Conservation (phyloP, 1,140 invertebrate species). For the Drosophila santomea region DNA sequence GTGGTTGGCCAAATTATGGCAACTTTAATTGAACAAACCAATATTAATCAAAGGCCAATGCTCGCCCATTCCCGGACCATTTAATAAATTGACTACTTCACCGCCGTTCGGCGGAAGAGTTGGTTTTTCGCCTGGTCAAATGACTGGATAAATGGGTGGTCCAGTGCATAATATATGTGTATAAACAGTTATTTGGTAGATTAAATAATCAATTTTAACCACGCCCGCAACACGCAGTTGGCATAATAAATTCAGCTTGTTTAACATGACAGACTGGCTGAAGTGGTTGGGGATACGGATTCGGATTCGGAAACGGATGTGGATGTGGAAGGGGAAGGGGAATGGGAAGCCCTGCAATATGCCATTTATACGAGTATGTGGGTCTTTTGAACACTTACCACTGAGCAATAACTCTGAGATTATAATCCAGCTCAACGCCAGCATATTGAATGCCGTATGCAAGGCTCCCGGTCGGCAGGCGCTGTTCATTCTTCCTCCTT, state of each 20-base stretch:
- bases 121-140: constrained; percentile 2
- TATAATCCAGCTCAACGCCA: constrained; percentile 79
- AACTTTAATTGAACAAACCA: constrained; percentile 74
- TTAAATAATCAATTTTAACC: constrained; percentile 78
- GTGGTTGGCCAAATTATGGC: constrained; percentile 68
- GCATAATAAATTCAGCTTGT: constrained; percentile 72
- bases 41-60: constrained; percentile 69
- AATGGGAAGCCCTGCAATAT: constrained; percentile 32
- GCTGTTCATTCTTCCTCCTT: constrained; percentile 11
- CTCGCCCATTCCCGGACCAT: constrained; percentile 33
- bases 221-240: constrained; percentile 63
- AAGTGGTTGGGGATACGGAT: neutral
- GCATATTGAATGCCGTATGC: constrained; percentile 72
- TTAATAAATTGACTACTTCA: constrained; percentile 70
- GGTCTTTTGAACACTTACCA: constrained; percentile 69
- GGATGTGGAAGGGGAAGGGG: constrained; percentile 2
- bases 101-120: neutral
- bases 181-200: constrained; percentile 69
- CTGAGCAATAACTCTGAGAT: constrained; percentile 81
- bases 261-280: constrained; percentile 50
- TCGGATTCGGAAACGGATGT: neutral
- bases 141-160: constrained; percentile 3
- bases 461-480: constrained; percentile 20
- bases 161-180: constrained; percentile 47
- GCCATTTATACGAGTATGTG: constrained; percentile 31